Evolutionary conservation across 2,113 vertebrate genomes (phyloP).

Genomic region (Apodemus sylvaticus): DNA sequence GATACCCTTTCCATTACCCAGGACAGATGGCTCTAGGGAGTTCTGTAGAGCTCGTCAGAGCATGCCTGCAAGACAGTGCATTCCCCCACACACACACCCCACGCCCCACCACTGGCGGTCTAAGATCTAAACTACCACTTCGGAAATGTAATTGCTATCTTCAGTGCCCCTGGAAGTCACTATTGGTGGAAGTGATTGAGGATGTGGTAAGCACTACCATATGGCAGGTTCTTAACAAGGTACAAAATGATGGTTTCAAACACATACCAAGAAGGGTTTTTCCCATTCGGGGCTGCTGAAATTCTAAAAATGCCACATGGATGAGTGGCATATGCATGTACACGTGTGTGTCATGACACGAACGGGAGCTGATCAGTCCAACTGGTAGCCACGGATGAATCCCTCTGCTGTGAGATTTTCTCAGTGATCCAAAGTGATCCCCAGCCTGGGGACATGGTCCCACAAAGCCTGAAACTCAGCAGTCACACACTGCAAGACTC

Average conservation of each 20-base stretch:
- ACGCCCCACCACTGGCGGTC: slow-evolving; percentile 68
- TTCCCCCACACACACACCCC: neutral
- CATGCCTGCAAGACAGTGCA: slow-evolving; percentile 68
- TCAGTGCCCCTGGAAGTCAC: slow-evolving; percentile 74
- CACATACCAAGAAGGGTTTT: slow-evolving; percentile 49
- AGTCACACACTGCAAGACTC: neutral
- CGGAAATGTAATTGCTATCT: slow-evolving; percentile 77
- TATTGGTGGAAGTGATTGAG: slow-evolving; percentile 66
- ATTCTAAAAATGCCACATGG: slow-evolving; percentile 39
- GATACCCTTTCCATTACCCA: neutral
- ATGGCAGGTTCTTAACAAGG: slow-evolving; percentile 72
- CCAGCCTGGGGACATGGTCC: no score
- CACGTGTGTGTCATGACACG: neutral
- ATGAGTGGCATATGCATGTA: neutral
- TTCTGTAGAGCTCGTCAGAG: slow-evolving; percentile 58
- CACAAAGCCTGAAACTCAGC: neutral
- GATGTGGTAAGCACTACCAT: slow-evolving; percentile 76
- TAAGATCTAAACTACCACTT: slow-evolving; percentile 80
- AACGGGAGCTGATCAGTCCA: neutral
- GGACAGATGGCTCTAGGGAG: slow-evolving; percentile 61
- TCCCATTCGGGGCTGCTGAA: slow-evolving; percentile 42
- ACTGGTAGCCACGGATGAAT: neutral
- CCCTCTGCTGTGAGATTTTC: neutral
- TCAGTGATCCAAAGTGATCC: neutral
- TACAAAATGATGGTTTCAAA: slow-evolving; percentile 65